Evolutionary conservation across 2,113 vertebrate genomes (phyloP), one percentile per base, ranked within the genome.

Genomic region (Hystrix brachyura): DNA sequence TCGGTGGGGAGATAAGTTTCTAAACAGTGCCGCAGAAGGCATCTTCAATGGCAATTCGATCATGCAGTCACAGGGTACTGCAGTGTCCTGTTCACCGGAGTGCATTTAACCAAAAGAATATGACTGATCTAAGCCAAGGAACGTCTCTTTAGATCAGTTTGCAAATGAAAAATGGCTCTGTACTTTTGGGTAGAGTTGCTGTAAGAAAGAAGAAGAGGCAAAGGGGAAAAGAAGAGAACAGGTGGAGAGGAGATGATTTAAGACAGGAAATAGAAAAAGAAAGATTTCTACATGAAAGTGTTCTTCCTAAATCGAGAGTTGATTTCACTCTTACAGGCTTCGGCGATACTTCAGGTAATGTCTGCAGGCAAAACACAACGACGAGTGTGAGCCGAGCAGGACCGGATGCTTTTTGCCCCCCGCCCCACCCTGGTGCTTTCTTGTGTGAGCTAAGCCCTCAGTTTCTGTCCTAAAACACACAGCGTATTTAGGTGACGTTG

Each of bases 81-180:
- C 7, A 25, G 64, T 65, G 6, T 6, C 3, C 0, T 1, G 0
- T 19, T 91, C 27, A 34, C 32, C 25, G 0, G 2, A 46, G 34
- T 18, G 87, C 34, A 80, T 38, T 17, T 27, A 76, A 32, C n/a
- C 10, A 46, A 84, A 82, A 25, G 14, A 53, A 74, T 43, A 38
- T 9, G 7, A 15, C 27, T 86, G 34, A 21, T 17, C 80, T 81
- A 38, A 34, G 21, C n/a, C 14, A 46, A 86, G 46, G 15, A 69
- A 69, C n/a, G n/a, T 15, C 64, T 87, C 53, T 94, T 71, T 78
- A 18, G 14, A 78, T n/a, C 62, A 83, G 71, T 87, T 90, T 60
- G 80, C 53, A 85, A 72, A 57, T 15, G 7, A 85, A 86, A 78
- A 74, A 81, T 64, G 74, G 48, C 7, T 69, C 59, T 78, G 32